Evolutionary conservation across 2,888 invertebrate species (phyloP), one percentile per base, ranked within the genome.

Genomic region (Noctua comes): DNA sequence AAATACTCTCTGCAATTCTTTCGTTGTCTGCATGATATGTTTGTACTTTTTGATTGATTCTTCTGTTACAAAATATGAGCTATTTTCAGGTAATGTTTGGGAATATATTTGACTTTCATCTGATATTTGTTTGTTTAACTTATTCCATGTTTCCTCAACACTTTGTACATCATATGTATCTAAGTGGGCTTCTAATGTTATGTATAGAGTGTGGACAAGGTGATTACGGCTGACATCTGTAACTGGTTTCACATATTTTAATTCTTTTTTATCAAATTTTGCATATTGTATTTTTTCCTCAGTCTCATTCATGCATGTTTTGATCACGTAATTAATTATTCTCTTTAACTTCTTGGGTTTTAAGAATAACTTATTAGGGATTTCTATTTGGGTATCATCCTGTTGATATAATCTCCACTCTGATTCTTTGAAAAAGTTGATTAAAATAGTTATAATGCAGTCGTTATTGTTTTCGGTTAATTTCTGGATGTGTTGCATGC

Each of bases 181-280:
- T 82, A 96, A 90, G 86, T 93, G 94, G n/a, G 96, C 94, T 76
- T 94, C 92, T 62, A 96, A 85, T 48, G 94, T 92, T 40, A 93
- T 88, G 77, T 93, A 96, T n/a, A 96, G 81, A 40, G 88, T 83
- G 65, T 92, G 91, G n/a, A 95, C 87, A 46, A 95, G 79, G 88
- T 93, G 89, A 83, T 89, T 92, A 68, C 91, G 57, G 13, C 48
- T 66, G 27, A 46, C 62, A 57, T 36, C 3, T 8, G 88, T 88
- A 46, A 16, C 10, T n/a, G 57, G 36, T 88, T 74, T 65, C 31
- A 83, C 73, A 31, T 73, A 71, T 72, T 75, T 71, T 51, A 75
- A 73, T 8, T 82, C 36, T 7, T 81, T 21, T 31, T 77, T 71
- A 70, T 90, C 86, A 65, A 93, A 88, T 89, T 93, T 95, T 21